Conservation (phyloP, 2,113 vertebrate genomes). For the Ctenomys sociabilis region DNA sequence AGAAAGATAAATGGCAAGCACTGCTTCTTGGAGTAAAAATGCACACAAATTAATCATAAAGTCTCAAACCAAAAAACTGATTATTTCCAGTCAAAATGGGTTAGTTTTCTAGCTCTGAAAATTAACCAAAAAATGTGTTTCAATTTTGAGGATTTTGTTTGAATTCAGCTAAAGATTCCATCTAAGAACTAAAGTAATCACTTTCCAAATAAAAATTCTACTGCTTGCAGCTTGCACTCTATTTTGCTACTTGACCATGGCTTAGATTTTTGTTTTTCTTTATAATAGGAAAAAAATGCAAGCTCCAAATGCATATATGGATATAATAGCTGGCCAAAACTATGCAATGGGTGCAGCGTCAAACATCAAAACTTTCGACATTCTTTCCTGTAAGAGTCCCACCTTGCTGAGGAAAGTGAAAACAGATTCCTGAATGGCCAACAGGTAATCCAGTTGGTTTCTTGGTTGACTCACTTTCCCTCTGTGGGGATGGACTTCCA, state of each 20-base stretch:
- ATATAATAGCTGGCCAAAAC: background rate
- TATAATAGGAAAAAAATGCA: background rate
- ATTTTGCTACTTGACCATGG: background rate
- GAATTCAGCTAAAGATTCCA: background rate
- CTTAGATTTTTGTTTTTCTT: background rate
- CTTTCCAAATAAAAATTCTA: background rate
- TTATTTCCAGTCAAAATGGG: constrained; percentile 63
- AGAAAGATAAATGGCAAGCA: constrained; percentile 33
- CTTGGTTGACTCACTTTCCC: background rate
- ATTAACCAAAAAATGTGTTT: background rate
- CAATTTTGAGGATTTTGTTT: background rate
- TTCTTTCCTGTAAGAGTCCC: background rate
- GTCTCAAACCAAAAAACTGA: constrained; percentile 59
- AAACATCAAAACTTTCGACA: background rate
- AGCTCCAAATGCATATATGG: rapidly evolving
- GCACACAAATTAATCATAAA: background rate
- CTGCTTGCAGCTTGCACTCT: background rate
- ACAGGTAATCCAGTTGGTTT: background rate
- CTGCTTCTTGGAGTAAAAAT: background rate
- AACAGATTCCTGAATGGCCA: background rate
- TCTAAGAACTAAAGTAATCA: background rate
- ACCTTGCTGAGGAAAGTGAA: background rate
- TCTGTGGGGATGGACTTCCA: background rate
- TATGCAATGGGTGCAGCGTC: background rate
- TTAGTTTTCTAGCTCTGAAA: background rate